Evolutionary conservation across 92 coral and sea anemone genomes (phyloP), one percentile per base, ranked within the genome.

Genomic region (Parazoanthus darwini): DNA sequence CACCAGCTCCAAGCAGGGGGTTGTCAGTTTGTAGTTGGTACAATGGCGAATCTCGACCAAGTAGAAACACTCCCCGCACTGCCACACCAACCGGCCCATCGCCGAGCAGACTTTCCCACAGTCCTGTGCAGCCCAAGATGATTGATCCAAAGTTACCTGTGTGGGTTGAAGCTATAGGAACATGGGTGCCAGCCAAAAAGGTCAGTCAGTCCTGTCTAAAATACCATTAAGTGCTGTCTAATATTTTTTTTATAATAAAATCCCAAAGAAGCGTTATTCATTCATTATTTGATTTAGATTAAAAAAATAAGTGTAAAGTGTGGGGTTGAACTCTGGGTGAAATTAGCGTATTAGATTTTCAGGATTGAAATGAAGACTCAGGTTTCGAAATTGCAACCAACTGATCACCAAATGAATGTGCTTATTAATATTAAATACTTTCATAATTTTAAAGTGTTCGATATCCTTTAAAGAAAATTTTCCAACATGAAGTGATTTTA

Each of bases 11-110:
- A 46, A 84, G 66, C 66, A 70, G 78, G 67, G 79, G 50, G 51
- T 10, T 84, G 87, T 84, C 87, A n/a, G 78, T 68, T 15, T 84
- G 79, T 51, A 70, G 78, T 18, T 84, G 87, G 87, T 84, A 84
- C 5, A 44, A 82, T 82, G 87, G 78, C 14, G 25, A 70, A 16
- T 23, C 65, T 33, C 29, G 68, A 38, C 39, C 42, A 25, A 44
- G 78, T 73, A 84, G 87, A 46, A 84, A 84, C 56, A 84, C 87
- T 3, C 87, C 79, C 0, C 16, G 79, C 26, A 84, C 71, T 10
- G 48, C 67, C 38, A 16, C 79, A 2, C 63, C 78, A 0, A 25
- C 66, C 66, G 48, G 46, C n/a, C 87, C 39, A 4, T 48, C 78
- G 48, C 87, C 87, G n/a, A 71, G 43, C 67, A 70, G 75, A 70